Base-by-base conservation (phyloP, 2,797 vertebrate species). In the Malurus leucopterus region DNA sequence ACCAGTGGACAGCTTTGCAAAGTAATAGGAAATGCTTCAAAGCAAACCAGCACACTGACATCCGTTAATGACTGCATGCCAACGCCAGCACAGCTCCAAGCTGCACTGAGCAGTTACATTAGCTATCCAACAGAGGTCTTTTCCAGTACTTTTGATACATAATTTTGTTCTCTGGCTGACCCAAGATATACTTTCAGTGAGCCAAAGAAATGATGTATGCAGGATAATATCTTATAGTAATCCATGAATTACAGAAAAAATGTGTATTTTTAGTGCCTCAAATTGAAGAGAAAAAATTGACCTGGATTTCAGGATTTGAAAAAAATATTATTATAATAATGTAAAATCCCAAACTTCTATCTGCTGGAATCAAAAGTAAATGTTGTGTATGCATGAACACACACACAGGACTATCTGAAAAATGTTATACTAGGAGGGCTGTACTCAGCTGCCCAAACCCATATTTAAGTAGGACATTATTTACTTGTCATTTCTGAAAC, bases 151-250 rank as follows among this genome's bases (percentile, higher is more conserved):
- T 92, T 81, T 46, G 73, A 89, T 95, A 75, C 73, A 71, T 69
- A 69, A 89, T 86, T 81, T 72, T 89, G 87, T 87, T 91, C 82
- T 78, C 70, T 92, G 91, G 90, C 93, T 95, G 89, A 93, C 90
- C 88, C 57, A 75, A 90, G 67, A 44, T n/a, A 72, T 57, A 59
- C 55, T 78, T 46, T 20, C 50, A 47, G 41, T 26, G 50, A 91
- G 91, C 91, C 91, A 95, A 88, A 76, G 79, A 90, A 59, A 78
- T 90, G 79, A 94, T 73, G 79, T 47, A 70, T 90, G 59, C 49
- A 50, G 90, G 76, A 83, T 83, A 87, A 63, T 72, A 90, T 88
- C 75, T 77, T 83, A 54, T 0, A 87, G 55, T 85, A 90, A 91
- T 85, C 82, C 89, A 89, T n/a, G 76, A 74, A 74, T 77, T 83